These are phyloP conservation scores for Procambarus virginalis DNA, from an alignment of 1,140 invertebrate species.

Conservation along the genomic window DNA sequence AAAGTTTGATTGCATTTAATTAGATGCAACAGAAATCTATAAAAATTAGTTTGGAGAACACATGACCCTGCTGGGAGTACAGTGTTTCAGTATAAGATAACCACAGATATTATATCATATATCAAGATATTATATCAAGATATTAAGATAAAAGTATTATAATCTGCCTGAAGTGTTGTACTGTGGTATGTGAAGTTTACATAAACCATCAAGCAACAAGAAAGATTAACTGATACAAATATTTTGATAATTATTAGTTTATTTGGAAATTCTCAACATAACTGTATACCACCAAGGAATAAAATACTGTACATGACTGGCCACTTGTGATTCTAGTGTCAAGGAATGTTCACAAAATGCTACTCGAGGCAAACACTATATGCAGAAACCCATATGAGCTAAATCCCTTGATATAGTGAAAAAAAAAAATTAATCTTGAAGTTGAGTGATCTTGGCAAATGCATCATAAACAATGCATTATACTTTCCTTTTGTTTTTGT, in stretches of 20 bases:
- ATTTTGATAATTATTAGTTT: not conserved
- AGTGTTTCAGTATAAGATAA: too few species aligned
- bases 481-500: not conserved
- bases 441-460: too few species aligned
- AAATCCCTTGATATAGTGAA: not conserved
- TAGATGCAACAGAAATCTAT: too few species aligned
- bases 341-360: not conserved
- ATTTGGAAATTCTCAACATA: not conserved
- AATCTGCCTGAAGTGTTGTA: not conserved
- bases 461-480: too few species aligned
- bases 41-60: too few species aligned
- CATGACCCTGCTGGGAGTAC: too few species aligned
- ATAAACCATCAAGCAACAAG: not conserved
- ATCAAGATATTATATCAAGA: too few species aligned
- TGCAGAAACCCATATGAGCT: not conserved
- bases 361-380: not conserved
- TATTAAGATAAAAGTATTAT: too few species aligned
- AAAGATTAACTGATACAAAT: not conserved
- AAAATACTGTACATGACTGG: slow-evolving; percentile 8
- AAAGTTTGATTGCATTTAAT: too few species aligned
- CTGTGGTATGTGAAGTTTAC: not conserved
- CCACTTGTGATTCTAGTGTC: slow-evolving; percentile 1
- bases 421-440: too few species aligned
- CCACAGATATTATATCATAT: too few species aligned
- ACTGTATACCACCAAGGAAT: not conserved